Percentiles rank a stretch among this genome's conserved stretches.
phyloP scores from a whole-genome alignment of 2,113 vertebrate genomes.

The Chloropsis hardwickii region DNA sequence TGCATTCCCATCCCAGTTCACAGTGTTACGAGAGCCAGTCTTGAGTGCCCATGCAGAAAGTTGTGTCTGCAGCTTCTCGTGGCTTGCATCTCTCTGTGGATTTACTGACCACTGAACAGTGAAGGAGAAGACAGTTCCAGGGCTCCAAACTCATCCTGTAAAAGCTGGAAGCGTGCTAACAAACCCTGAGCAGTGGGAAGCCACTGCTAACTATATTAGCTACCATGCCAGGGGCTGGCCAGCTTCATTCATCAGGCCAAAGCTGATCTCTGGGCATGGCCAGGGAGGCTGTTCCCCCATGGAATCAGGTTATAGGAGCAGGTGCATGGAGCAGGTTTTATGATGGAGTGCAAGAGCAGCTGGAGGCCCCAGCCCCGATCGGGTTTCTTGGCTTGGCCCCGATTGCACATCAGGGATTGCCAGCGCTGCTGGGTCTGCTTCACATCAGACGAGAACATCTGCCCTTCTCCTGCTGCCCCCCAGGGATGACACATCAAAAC shows the following conservation, averaged over 20 bases:
- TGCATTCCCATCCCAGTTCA: neutral
- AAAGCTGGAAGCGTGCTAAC: neutral
- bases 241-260: neutral
- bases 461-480: neutral
- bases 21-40: fast-evolving
- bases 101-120: neutral
- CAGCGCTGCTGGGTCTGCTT: fast-evolving
- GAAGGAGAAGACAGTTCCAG: neutral
- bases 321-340: neutral
- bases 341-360: neutral
- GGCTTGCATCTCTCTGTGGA: neutral
- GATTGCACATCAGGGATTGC: neutral
- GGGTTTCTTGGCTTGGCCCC: neutral
- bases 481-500: fast-evolving
- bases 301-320: neutral
- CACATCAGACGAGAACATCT: neutral
- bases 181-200: neutral
- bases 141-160: neutral
- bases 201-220: neutral
- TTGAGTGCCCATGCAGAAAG: neutral
- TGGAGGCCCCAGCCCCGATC: neutral
- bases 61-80: neutral
- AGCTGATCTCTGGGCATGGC: neutral
- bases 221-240: neutral
- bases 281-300: neutral